These are phyloP conservation scores for Cheilosia pagana DNA, from an alignment of 2,888 invertebrate species.

Conservation along the genomic window DNA sequence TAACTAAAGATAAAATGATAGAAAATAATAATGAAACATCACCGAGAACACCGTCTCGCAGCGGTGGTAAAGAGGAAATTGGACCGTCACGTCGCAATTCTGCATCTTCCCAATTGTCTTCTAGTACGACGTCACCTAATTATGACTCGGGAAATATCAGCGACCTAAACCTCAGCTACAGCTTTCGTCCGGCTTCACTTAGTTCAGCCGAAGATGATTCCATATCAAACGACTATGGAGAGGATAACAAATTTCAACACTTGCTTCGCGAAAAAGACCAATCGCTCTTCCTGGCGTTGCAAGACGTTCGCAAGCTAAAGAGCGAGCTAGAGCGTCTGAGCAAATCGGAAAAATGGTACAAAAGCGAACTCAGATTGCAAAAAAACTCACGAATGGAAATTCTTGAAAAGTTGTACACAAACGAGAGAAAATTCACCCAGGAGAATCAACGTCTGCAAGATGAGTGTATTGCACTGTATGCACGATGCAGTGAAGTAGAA, in stretches of 20 bases:
- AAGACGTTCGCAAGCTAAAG: slow-evolving; percentile 79
- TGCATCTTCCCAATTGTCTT: slow-evolving; percentile 51
- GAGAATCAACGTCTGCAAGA: slow-evolving; percentile 81
- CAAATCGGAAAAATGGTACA: slow-evolving; percentile 83
- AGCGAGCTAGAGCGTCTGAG: slow-evolving; percentile 81
- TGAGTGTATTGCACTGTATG: slow-evolving; percentile 79
- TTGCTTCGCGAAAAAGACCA: slow-evolving; percentile 75
- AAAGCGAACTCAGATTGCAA: slow-evolving; percentile 80
- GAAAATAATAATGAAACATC: slow-evolving; percentile 22
- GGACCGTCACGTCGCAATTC: slow-evolving; percentile 57
- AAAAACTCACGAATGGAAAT: slow-evolving; percentile 80
- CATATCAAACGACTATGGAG: slow-evolving; percentile 14
- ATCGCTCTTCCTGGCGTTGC: slow-evolving; percentile 78
- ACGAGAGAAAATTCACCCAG: slow-evolving; percentile 81
- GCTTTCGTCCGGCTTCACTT: slow-evolving; percentile 32
- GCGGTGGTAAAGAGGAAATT: slow-evolving; percentile 23
- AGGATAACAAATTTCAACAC: slow-evolving; percentile 44
- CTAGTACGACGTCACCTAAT: slow-evolving; percentile 50
- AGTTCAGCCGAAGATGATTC: slow-evolving; percentile 67
- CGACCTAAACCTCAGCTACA: slow-evolving; percentile 47
- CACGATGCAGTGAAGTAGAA: slow-evolving; percentile 79
- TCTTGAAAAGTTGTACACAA: slow-evolving; percentile 81
- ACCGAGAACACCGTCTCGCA: slow-evolving; percentile 3
- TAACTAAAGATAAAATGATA: slow-evolving; percentile 45
- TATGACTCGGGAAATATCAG: slow-evolving; percentile 75